Base-by-base conservation (phyloP, 2,113 vertebrate genomes). In the Orycteropus afer region DNA sequence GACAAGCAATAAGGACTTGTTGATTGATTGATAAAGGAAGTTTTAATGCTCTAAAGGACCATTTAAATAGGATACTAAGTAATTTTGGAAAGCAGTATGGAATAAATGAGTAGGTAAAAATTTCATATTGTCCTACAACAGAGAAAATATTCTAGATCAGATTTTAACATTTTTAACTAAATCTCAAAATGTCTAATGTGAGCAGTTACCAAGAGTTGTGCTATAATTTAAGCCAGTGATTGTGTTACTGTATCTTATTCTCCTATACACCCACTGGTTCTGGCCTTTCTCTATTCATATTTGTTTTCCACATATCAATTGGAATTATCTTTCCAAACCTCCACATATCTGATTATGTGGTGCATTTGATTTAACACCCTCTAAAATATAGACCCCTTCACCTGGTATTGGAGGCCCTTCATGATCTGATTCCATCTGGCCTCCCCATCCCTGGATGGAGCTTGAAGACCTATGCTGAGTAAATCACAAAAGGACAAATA, bases 21-120 rank as follows among this genome's bases (percentile, higher is more conserved):
- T 97, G 97, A 97, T 93, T 92, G 97, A 97, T 95, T 94, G 97
- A 95, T 97, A 96, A 97, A 97, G 96, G 97, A 94, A 65, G 89
- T 96, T 95, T 95, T 94, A 96, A 71, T 95, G 89, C 80, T 94
- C 95, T 88, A 97, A 97, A 97, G 95, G 80, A 91, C 93, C 94
- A 93, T 93, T 97, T 96, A 95, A 95, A 95, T 69, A 83, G 94
- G 86, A 88, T 95, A 83, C 96, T 94, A 79, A 92, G 94, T 96
- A 92, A 93, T 95, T 95, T 95, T 97, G 97, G 96, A 97, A 97
- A 92, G 91, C 97, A 94, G 45, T 57, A 34, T 92, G 97, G 97
- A 97, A 97, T 93, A 90, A 93, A 84, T 96, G 90, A 96, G 95
- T 84, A 78, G 89, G 80, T 93, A 71, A 95, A 94, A 96, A 59